phyloP scores from a whole-genome alignment of 2,888 invertebrate species.

The Blera fallax region DNA sequence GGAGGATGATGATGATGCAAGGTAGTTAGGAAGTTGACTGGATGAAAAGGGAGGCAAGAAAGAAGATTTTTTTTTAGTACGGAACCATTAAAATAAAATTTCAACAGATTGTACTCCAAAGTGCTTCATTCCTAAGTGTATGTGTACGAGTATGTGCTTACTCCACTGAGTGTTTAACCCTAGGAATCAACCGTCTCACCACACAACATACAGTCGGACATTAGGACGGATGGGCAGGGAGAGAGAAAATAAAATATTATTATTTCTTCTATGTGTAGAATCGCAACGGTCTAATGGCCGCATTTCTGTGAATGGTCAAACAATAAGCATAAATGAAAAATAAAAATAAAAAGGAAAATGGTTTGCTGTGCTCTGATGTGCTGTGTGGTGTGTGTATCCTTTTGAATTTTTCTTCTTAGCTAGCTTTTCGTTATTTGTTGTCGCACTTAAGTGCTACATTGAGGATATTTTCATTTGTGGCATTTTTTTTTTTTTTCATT shows the following conservation, averaged over 20 bases:
- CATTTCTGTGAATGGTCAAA: conserved; percentile 46
- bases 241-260: conserved; percentile 36
- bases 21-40: background rate
- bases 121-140: conserved; percentile 6
- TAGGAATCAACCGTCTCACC: conserved; percentile 2
- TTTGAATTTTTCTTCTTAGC: conserved; percentile 14
- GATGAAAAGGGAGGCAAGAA: background rate
- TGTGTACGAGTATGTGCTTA: background rate
- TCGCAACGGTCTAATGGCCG: conserved; percentile 38
- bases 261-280: conserved; percentile 35
- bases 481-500: background rate
- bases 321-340: conserved; percentile 53
- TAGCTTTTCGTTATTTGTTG: conserved; percentile 36
- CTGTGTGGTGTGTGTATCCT: background rate
- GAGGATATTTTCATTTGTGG: conserved; percentile 19
- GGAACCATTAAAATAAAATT: conserved; percentile 61
- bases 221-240: background rate
- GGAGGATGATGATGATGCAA: background rate
- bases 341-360: conserved; percentile 21
- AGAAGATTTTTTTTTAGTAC: conserved; percentile 34
- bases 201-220: background rate
- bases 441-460: conserved; percentile 50
- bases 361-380: background rate
- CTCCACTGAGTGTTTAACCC: conserved; percentile 31
- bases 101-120: conserved; percentile 51